phyloP scores from a whole-genome alignment of 1,140 invertebrate species.

The Trypoxylus dichotomus region DNA sequence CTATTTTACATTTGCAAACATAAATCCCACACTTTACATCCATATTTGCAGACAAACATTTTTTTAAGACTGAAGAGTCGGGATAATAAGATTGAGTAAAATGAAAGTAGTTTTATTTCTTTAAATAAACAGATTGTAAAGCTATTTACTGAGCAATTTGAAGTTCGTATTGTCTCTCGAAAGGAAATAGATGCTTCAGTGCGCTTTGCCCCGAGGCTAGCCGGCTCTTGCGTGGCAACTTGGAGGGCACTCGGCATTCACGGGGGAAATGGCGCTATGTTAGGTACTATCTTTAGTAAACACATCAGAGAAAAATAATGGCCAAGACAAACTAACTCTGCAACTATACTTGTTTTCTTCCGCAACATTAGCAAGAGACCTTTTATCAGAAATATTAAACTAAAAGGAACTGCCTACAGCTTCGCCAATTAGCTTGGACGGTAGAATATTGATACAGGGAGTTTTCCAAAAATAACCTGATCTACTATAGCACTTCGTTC shows the following conservation, averaged over 20 bases:
- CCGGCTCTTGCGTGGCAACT: conserved; percentile 33
- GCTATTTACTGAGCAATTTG: conserved; percentile 33
- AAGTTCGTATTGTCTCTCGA: conserved; percentile 32
- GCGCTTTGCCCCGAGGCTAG: conserved; percentile 31
- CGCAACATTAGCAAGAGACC: background rate
- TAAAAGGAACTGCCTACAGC: background rate
- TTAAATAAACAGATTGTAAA: conserved; percentile 32
- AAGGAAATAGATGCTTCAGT: conserved; percentile 28
- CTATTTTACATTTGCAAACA: too few relatives aligned
- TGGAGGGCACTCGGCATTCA: conserved; percentile 35
- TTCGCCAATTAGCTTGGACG: too few relatives aligned
- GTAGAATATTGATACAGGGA: too few relatives aligned
- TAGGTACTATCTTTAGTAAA: conserved; percentile 35
- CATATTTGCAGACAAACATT: too few relatives aligned
- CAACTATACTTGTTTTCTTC: background rate
- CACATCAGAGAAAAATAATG: conserved; percentile 36
- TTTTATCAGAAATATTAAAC: conserved; percentile 17
- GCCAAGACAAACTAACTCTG: conserved; percentile 13
- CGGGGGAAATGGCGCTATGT: conserved; percentile 37
- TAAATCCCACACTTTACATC: too few relatives aligned
- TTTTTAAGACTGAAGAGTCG: background rate
- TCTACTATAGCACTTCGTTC: too few relatives aligned
- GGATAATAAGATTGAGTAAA: background rate
- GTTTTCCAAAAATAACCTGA: too few relatives aligned
- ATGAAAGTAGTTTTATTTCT: conserved; percentile 28